Base-by-base conservation (phyloP, 2,888 invertebrate genomes). In the Tricholauxania praeusta region DNA sequence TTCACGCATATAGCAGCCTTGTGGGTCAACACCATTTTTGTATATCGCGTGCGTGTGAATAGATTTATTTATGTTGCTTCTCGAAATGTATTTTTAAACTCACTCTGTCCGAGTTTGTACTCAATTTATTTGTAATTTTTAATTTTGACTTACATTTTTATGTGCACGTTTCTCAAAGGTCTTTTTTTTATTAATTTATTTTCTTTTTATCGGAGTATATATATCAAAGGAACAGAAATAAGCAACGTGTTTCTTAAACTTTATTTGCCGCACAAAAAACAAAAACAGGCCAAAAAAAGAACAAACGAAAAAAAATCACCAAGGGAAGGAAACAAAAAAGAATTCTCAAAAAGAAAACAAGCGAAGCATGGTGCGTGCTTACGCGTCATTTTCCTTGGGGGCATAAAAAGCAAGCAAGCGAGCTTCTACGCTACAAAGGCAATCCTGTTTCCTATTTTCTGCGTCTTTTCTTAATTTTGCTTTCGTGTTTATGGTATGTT, bases 281-380 rank as follows among this genome's bases (percentile, higher is more conserved):
- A 55, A 57, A 19, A 7, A 57, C 1, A 57, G 15, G 22, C 28
- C 17, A 17, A 17, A 57, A 57, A 17, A 57, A 22, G 10, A 57
- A 57, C 14, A 57, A 57, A n/a, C 12, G 19, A 22, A 39, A 39
- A n/a, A 10, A 7, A 39, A 5, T 39, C 39, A 39, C 10, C 39
- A 39, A 10, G 57, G 28, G 19, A 57, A 57, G 19, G 19, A 8
- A 52, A 55, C n/a, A 12, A 19, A 55, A 59, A 22, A 59, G 15
- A 22, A 59, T 12, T 28, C 0, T 4, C 0, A 28, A 14, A 59
- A 59, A 28, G 12, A 59, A 12, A 28, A 59, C 17, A 39, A 47
- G n/a, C 15, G 17, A 39, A 62, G 12, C 17, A 19, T 47, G 39
- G 47, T 62, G 62, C 62, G 62, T 62, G 62, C 62, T 32, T 62